Evolutionary conservation across 2,888 invertebrate species (phyloP).

Genomic region (Stenchaetothrips biformis): DNA sequence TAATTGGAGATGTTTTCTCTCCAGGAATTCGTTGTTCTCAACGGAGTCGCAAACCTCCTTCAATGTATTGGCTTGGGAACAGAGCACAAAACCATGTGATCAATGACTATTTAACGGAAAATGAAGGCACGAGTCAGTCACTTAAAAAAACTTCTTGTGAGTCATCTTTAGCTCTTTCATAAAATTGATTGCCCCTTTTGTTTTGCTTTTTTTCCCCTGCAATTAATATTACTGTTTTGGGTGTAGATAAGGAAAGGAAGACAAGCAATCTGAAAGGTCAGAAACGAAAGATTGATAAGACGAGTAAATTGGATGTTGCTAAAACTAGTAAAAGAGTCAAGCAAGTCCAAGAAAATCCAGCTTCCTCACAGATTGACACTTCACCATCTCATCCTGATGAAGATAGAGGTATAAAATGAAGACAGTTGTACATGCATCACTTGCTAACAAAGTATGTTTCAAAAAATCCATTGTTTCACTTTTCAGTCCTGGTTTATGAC

Average conservation of each 20-base stretch:
- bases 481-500: not conserved
- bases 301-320: not conserved
- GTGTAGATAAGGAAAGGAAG: not conserved
- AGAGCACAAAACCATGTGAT: not conserved
- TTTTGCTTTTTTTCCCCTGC: not conserved
- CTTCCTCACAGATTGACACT: not conserved
- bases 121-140: not conserved
- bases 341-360: not conserved
- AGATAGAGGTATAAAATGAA: not conserved
- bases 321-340: not conserved
- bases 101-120: not conserved
- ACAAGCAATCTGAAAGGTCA: not conserved
- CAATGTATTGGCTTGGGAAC: not conserved
- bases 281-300: not conserved
- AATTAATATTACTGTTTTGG: not conserved
- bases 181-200: not conserved
- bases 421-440: not conserved
- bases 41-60: not conserved
- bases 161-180: not conserved
- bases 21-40: not conserved
- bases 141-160: not conserved
- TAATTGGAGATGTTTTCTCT: not conserved
- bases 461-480: not conserved
- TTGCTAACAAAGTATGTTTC: not conserved
- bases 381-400: not conserved